Evolutionary conservation across 2,888 invertebrate species (phyloP), one percentile per base, ranked within the genome.

Genomic region (Brenthis daphne): DNA sequence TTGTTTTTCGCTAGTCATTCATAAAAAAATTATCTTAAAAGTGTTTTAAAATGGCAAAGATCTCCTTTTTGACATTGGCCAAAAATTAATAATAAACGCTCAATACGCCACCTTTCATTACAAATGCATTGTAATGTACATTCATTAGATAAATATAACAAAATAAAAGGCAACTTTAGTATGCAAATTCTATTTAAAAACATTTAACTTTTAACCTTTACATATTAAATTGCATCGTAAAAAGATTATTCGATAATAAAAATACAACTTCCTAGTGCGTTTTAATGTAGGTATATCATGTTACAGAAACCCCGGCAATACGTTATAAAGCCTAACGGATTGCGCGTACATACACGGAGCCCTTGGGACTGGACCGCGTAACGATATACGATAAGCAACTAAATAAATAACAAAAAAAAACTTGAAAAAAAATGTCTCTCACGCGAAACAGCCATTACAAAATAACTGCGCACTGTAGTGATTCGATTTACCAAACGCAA

Each of bases 401-500:
- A 83, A 69, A 72, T 67, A 74, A 72, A 74, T 68, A 73, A 73
- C n/a, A 24, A 66, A 53, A 57, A 72, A 71, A 64, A 64, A 68
- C 53, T 57, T 64, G 68, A 67, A 65, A 65, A 64, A 68, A 67
- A 64, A 83, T 81, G 77, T 74, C 24, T 6, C 82, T 79, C 91
- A 92, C 90, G 92, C 92, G 83, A 92, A 86, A 84, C 83, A 79
- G 80, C 86, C 88, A 91, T 90, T 90, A 90, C 88, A 84, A 85
- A 88, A 89, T 89, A 90, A 87, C 83, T 85, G 83, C 85, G 82
- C 80, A 86, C 85, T 87, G 88, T 90, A 89, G 85, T 88, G 88
- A 91, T 91, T 90, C 89, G 90, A 89, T 90, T 90, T 89, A 86
- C 86, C 82, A 79, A 85, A 87, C 88, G 86, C 85, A 88, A 89